Base-by-base conservation (phyloP, 2,797 vertebrate genomes). In the Thunnus albacares region DNA sequence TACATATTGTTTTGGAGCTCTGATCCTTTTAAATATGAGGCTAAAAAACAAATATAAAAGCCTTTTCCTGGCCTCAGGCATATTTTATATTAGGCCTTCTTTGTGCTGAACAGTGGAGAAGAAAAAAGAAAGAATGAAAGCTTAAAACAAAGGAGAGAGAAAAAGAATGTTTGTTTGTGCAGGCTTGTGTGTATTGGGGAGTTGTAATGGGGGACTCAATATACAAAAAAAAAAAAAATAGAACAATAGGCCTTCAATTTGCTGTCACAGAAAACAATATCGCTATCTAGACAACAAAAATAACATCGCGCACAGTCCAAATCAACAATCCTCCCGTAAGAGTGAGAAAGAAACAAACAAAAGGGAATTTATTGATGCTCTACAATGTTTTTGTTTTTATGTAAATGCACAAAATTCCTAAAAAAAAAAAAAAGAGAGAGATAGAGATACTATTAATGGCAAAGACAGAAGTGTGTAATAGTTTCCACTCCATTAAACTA, bases 31-130 rank as follows among this genome's bases (percentile, higher is more conserved):
- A 68, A 79, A 75, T 38, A 8, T 70, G 38, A 12, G 10, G 18
- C 9, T 51, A 38, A 65, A 77, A 59, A 79, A 74, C 22, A 55
- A 58, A 67, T 7, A 66, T 17, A 26, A 80, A 75, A 75, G 63
- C 59, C 13, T 67, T 79, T 79, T 71, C 55, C 22, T 67, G 22
- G 63, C 71, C 5, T 0, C 20, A 33, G 63, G 62, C 65, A 71
- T 33, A 74, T 71, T 52, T 18, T 41, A 13, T 43, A 43, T 7
- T 59, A 47, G 14, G 2, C n/a, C 9, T 26, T 62, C 12, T 55
- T 52, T 57, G 28, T 26, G 33, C 13, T 57, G 11, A 68, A 78
- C 63, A 81, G 51, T 41, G 51, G 22, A 24, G 20, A 41, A 51
- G 12, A 11, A 63, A 53, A 45, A 30, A 51, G 3, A 41, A 56